Base-by-base conservation (phyloP, 2,113 vertebrate genomes). In the Anolis sagrei region DNA sequence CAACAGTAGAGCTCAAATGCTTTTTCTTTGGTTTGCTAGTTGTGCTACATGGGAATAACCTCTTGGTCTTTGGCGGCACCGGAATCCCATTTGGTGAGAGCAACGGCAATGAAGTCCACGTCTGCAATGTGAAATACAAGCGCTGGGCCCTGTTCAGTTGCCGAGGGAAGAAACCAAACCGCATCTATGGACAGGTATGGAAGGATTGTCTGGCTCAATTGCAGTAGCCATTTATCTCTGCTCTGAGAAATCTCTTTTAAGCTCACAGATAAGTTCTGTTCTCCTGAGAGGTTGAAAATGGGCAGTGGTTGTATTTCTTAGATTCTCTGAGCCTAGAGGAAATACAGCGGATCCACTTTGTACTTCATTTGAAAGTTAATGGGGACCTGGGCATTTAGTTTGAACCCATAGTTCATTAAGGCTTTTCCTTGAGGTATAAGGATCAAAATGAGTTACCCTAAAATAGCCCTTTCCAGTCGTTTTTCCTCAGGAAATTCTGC, bases 81-180 rank as follows among this genome's bases (percentile, higher is more conserved):
- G 98, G 99, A 85, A 99, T 99, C 92, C 99, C 99, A 0, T 99
- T 99, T 3, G 99, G 99, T 0, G 98, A 99, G 93, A 99, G 98
- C 95, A 99, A 99, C 0, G 98, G 99, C 54, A 99, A 99, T 0
- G 99, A 99, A 0, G 97, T 99, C 79, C 98, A 99, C 0, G 98
- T 99, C 80, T 99, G 99, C 94, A 99, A 99, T 0, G 98, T 99
- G 88, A 99, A 98, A 87, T 99, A 99, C 93, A 99, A 99, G 89
- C 95, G 98, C 25, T 99, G 99, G 99, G 98, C 98, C 0, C 94
- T 99, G 81, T 98, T 99, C 82, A 98, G 97, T 96, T 99, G 99
- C 93, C 95, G 97, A 1, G 99, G 99, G 32, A 99, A 99, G 95
- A 99, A 99, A 89, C 99, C 99, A 66, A 99, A 98, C 85, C 96